These are phyloP conservation scores for Calyptomena viridis DNA, from an alignment of 2,113 vertebrate species.

Conservation along the genomic window DNA sequence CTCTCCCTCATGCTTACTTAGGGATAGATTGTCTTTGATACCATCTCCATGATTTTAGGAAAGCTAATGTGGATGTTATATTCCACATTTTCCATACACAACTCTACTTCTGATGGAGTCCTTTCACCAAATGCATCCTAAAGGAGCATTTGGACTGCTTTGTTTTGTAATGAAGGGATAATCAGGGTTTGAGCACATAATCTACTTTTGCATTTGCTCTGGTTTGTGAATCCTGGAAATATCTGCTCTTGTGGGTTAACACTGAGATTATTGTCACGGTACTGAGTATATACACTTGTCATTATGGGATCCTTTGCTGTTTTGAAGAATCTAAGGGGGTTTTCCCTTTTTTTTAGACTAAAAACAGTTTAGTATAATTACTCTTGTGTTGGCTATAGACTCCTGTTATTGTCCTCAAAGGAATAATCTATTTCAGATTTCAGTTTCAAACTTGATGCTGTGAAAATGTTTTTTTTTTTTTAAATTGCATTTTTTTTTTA, in stretches of 20 bases:
- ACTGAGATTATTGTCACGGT: background rate
- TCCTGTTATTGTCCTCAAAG: background rate
- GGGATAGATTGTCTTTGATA: background rate
- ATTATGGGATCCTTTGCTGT: background rate
- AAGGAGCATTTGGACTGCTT: background rate
- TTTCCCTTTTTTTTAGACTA: no score
- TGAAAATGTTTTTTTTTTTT: background rate
- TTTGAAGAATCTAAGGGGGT: background rate
- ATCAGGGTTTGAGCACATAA: background rate
- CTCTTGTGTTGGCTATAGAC: background rate
- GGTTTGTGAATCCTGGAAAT: background rate
- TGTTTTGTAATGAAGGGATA: background rate
- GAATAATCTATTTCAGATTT: background rate
- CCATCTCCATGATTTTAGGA: background rate
- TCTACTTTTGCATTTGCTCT: background rate
- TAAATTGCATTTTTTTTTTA: no score
- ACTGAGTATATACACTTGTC: background rate
- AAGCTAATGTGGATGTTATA: background rate
- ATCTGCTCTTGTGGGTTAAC: background rate
- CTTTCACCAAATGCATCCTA: background rate
- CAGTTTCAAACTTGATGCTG: background rate
- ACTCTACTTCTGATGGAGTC: background rate
- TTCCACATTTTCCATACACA: background rate
- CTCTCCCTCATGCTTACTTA: background rate
- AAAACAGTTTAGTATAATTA: background rate